phyloP scores from a whole-genome alignment of 1,140 invertebrate species.

The Thereuonema tuberculata region DNA sequence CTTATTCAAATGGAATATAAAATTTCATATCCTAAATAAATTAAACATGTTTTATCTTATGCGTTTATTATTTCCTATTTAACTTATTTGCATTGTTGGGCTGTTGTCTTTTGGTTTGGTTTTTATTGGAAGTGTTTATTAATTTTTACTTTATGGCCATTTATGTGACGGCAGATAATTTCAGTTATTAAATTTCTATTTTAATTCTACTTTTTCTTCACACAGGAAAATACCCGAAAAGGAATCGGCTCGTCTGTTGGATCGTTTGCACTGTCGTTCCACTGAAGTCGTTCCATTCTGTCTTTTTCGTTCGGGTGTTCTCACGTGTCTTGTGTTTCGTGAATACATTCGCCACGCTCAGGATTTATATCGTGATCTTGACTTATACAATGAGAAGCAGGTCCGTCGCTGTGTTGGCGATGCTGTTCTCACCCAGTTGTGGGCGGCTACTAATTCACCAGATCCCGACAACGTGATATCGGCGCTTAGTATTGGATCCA shows the following conservation, averaged over 20 bases:
- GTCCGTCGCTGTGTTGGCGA: neutral
- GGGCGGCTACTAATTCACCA: neutral
- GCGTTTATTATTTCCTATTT: no score
- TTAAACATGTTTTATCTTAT: no score
- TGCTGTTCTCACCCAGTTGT: neutral
- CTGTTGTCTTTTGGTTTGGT: no score
- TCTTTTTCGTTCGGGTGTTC: neutral
- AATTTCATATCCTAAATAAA: no score
- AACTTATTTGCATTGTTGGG: no score
- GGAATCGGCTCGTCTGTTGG: neutral
- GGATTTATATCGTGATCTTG: neutral
- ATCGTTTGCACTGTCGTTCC: neutral
- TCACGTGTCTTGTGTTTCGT: neutral
- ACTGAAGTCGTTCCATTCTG: conserved; percentile 5
- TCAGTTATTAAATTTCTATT: neutral
- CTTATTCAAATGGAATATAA: no score
- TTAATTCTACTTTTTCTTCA: neutral
- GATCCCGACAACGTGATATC: neutral
- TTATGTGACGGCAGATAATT: no score
- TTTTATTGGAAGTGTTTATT: no score
- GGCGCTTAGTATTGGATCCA: neutral
- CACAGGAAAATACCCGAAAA: neutral
- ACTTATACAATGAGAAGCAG: neutral
- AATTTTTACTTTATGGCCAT: no score
- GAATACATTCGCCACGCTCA: neutral